Evolutionary conservation across 92 coral and sea anemone genomes (phyloP).

Genomic region (Zoanthus sociatus): DNA sequence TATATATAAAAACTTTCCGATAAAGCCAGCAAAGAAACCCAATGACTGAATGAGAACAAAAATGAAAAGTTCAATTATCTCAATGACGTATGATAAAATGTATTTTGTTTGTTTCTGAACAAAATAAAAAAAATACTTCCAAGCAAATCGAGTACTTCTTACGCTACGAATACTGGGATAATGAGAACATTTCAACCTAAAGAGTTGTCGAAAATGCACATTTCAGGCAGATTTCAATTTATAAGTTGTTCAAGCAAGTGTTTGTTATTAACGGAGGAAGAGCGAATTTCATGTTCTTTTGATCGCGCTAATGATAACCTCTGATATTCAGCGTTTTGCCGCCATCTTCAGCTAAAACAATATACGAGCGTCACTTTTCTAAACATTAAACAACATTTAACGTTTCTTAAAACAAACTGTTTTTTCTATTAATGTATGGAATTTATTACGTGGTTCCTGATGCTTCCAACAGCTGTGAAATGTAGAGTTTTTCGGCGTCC

Average conservation of each 20-base stretch:
- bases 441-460: not conserved
- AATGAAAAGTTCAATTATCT: no score
- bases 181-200: no score
- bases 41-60: no score
- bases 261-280: not conserved
- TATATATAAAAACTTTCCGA: no score
- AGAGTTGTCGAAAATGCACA: no score
- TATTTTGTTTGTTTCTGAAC: no score
- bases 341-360: not conserved
- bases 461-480: not conserved
- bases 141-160: no score
- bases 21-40: no score
- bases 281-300: not conserved
- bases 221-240: no score
- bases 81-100: no score
- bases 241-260: not conserved
- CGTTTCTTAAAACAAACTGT: not conserved
- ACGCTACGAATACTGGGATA: no score
- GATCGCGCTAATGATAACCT: slow-evolving; percentile 40
- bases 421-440: not conserved
- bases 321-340: not conserved
- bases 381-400: not conserved
- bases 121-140: no score
- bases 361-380: not conserved
- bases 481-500: not conserved